Conservation (phyloP, 1,140 invertebrate genomes). For the Chironomus tepperi region DNA sequence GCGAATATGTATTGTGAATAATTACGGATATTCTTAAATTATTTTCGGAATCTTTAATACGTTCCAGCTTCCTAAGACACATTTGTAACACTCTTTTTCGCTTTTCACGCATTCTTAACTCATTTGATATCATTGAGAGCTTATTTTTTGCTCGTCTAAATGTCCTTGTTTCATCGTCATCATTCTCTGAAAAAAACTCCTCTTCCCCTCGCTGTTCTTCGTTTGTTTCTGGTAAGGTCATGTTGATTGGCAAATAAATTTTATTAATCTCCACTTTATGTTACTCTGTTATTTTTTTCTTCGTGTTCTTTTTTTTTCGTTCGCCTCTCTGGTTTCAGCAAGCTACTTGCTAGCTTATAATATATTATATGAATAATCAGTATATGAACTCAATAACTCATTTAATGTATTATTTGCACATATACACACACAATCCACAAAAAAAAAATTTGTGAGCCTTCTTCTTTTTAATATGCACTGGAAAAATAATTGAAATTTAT, state of each 20-base stretch:
- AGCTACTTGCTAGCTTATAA: too few species aligned
- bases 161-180: conserved; percentile 20
- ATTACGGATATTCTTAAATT: conserved; percentile 5
- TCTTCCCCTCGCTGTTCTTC: conserved; percentile 5
- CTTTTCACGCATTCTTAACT: neutral
- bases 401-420: neutral
- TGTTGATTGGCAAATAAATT: conserved; percentile 11
- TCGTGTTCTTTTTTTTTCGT: neutral
- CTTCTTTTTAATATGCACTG: neutral
- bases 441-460: neutral
- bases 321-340: neutral
- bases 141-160: neutral
- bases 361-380: too few species aligned
- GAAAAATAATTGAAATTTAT: neutral
- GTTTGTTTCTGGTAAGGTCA: conserved; percentile 18
- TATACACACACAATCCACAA: neutral
- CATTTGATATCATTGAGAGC: conserved; percentile 16
- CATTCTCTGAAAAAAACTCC: conserved; percentile 5
- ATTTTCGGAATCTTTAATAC: conserved; percentile 13
- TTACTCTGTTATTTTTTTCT: neutral
- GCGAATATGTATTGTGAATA: neutral
- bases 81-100: conserved; percentile 11
- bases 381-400: neutral
- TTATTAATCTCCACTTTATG: conserved; percentile 1
- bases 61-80: neutral